A percentile compares a stretch with the other conserved stretches of the same genome.
Conservation (phyloP, 2,797 vertebrate genomes). For the Psittacula derbiana region DNA sequence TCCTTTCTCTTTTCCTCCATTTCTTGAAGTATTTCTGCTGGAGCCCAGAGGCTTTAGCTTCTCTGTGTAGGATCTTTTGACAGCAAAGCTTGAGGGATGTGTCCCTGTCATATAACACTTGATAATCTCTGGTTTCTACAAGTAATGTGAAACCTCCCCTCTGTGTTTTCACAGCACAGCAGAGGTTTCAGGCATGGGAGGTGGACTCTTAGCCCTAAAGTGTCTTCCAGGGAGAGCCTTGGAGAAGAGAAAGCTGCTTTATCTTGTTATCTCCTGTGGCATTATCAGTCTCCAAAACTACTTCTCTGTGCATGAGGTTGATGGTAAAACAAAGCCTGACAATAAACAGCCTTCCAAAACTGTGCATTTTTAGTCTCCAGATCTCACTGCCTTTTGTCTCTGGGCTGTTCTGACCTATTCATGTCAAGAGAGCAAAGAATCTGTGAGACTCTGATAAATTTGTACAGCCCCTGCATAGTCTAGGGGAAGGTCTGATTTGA, state of each 20-base stretch:
- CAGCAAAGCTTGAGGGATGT: not conserved
- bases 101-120: accelerated
- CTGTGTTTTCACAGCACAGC: not conserved
- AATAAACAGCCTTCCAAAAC: not conserved
- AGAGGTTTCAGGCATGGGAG: accelerated
- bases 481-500: conserved; percentile 22
- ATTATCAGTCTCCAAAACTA: not conserved
- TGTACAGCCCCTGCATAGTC: not conserved
- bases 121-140: not conserved
- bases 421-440: conserved; percentile 20
- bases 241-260: not conserved
- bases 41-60: not conserved
- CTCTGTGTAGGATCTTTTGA: not conserved
- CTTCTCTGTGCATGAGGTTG: not conserved
- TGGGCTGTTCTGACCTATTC: conserved; percentile 19
- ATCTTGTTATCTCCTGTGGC: not conserved
- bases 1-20: not conserved
- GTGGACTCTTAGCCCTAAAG: not conserved
- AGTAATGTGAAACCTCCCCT: not conserved
- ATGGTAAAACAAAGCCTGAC: not conserved
- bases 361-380: not conserved
- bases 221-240: not conserved
- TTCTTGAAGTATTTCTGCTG: accelerated
- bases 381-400: not conserved
- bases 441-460: conserved; percentile 13